Base-by-base conservation (phyloP, 2,888 invertebrate species). In the Syrphus vitripennis region DNA sequence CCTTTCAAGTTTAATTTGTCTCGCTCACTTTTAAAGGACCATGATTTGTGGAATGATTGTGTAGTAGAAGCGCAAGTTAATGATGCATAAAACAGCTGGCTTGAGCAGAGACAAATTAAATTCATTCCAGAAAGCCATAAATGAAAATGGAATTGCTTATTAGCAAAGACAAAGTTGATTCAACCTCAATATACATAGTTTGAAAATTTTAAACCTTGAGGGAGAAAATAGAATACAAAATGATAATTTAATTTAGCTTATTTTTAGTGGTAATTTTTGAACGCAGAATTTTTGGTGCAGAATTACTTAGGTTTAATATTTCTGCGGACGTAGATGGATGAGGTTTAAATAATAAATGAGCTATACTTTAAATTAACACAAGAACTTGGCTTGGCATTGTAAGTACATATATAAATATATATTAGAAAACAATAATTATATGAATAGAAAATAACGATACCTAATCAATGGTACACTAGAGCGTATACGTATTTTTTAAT, bases 51-150 rank as follows among this genome's bases (percentile, higher is more conserved):
- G 21, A 12, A 57, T 26, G 57, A 34, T 21, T n/a, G 12, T 34
- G 69, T 63, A 34, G 70, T 61, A 78, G 45, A 40, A 74, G 37
- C 63, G 53, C 45, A 75, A 79, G 74, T 79, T 57, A 80, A 80
- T 84, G 80, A 48, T 84, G 67, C 40, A 69, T 59, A 55, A 79
- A 80, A 76, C 80, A 59, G 65, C 59, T 53, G 40, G 65, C 37
- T 45, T 21, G 59, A 63, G 55, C 53, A 50, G 42, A n/a, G 40
- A 34, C 34, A 53, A 80, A 72, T 76, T 76, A 71, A 72, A 81
- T 76, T 72, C 26, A 84, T 71, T 71, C 14, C 14, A 55, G 37
- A 45, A 67, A 50, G 50, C 67, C 67, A 50, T 67, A 67, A 67
- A 29, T 34, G 67, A 67, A 24, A 53, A 42, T 59, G 63, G 37